Percentiles rank a stretch among this genome's conserved stretches.
Evolutionary conservation across 2,888 invertebrate genomes (phyloP).

Genomic region (Caradrina clavipalpis): DNA sequence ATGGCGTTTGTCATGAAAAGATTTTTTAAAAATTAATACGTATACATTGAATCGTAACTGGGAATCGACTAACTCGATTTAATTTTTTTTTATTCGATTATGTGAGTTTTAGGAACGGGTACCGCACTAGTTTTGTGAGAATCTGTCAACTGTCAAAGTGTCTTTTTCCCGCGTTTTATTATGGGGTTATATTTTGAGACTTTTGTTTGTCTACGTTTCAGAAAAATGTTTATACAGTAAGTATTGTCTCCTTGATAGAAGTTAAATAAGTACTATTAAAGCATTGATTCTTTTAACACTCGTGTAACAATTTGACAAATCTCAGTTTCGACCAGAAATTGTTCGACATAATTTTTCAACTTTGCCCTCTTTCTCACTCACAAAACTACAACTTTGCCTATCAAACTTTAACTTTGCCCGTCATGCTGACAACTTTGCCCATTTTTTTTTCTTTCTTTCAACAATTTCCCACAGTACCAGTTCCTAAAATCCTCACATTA

Average conservation of each 20-base stretch:
- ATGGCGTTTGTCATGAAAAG: slow-evolving; percentile 70
- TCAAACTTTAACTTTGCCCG: neutral
- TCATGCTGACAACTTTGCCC: neutral
- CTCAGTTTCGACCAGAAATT: neutral
- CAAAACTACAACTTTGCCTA: neutral
- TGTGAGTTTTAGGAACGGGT: slow-evolving; percentile 42
- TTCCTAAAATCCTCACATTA: slow-evolving; percentile 8
- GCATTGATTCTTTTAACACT: neutral
- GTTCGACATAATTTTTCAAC: neutral
- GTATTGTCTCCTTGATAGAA: too few relatives aligned
- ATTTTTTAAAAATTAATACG: slow-evolving; percentile 66
- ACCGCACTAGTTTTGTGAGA: slow-evolving; percentile 46
- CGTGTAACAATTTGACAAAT: neutral
- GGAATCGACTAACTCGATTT: slow-evolving; percentile 63
- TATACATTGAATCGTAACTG: slow-evolving; percentile 69
- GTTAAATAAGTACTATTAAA: neutral
- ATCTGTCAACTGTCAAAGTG: slow-evolving; percentile 30
- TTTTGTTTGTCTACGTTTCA: too few relatives aligned
- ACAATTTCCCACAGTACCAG: neutral
- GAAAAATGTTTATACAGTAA: too few relatives aligned
- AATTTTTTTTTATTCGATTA: slow-evolving; percentile 39
- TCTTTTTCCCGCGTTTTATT: slow-evolving; percentile 14
- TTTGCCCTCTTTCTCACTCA: neutral
- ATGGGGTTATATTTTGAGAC: neutral
- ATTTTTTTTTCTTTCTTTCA: neutral